phyloP scores from a whole-genome alignment of 2,888 invertebrate species.

The Stomorhina lunata region DNA sequence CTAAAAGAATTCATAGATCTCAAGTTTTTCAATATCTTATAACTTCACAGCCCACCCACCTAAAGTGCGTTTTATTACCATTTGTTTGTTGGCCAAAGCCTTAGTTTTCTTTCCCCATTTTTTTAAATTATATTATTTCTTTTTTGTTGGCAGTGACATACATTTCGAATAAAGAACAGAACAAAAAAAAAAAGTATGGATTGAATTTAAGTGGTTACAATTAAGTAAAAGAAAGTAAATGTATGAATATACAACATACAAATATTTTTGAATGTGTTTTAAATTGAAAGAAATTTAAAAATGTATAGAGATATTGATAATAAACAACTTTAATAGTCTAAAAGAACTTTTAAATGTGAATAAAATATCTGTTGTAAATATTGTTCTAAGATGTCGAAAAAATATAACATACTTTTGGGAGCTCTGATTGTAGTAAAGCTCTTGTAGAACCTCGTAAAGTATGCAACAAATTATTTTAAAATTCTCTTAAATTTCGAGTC shows the following conservation, averaged over 20 bases:
- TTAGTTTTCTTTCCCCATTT: not conserved
- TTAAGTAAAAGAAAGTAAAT: conserved; percentile 51
- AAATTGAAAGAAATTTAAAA: not conserved
- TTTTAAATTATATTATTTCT: conserved; percentile 21
- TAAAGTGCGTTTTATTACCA: conserved; percentile 53
- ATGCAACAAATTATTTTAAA: too few species aligned
- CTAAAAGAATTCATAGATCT: too few species aligned
- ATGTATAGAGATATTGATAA: too few species aligned
- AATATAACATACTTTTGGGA: too few species aligned
- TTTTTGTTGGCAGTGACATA: conserved; percentile 59
- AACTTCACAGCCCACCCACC: not conserved
- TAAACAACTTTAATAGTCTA: too few species aligned
- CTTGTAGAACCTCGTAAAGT: too few species aligned
- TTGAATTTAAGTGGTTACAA: conserved; percentile 57
- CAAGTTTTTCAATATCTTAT: not conserved
- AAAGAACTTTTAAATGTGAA: too few species aligned
- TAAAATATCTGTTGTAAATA: too few species aligned
- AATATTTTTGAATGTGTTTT: not conserved
- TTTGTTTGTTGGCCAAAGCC: conserved; percentile 41
- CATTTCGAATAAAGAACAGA: conserved; percentile 40
- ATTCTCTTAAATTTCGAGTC: too few species aligned
- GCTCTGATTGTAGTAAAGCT: too few species aligned
- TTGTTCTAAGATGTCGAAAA: too few species aligned
- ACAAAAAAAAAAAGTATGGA: conserved; percentile 24
- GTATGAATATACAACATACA: too few species aligned